phyloP scores from a whole-genome alignment of 2,888 invertebrate genomes.

The Eueremaeus valkanovi region DNA sequence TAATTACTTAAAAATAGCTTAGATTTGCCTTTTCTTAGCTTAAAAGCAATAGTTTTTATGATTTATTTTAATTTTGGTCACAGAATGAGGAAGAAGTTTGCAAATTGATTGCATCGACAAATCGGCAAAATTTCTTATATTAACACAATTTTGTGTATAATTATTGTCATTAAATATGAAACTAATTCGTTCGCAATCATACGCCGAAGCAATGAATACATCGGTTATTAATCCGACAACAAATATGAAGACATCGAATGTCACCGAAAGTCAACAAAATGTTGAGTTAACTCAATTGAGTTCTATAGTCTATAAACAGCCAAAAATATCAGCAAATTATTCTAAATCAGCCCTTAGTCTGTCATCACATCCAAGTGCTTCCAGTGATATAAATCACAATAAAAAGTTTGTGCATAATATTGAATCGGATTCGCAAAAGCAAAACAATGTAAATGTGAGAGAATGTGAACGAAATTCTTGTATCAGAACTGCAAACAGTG shows the following conservation, averaged over 20 bases:
- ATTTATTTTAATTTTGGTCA: not conserved
- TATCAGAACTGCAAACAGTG: not conserved
- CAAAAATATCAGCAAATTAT: no score
- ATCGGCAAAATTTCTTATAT: no score
- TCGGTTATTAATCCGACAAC: not conserved
- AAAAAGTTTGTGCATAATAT: not conserved
- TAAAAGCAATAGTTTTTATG: no score
- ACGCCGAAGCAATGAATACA: not conserved
- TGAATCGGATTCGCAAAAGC: no score
- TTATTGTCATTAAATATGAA: slow-evolving; percentile 25
- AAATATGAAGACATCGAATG: not conserved
- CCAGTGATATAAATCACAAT: not conserved
- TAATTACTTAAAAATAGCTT: no score
- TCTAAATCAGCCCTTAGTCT: not conserved
- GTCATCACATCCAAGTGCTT: not conserved
- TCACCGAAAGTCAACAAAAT: not conserved
- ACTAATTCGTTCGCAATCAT: slow-evolving; percentile 13
- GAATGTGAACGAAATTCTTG: not conserved
- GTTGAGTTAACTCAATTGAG: not conserved
- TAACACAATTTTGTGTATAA: no score
- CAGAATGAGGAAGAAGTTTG: no score
- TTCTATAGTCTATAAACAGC: not conserved
- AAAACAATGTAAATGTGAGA: not conserved
- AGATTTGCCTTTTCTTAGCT: no score
- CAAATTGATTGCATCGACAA: not conserved